Conservation (phyloP, 2,888 invertebrate species). For the Eristalinus aeneus region DNA sequence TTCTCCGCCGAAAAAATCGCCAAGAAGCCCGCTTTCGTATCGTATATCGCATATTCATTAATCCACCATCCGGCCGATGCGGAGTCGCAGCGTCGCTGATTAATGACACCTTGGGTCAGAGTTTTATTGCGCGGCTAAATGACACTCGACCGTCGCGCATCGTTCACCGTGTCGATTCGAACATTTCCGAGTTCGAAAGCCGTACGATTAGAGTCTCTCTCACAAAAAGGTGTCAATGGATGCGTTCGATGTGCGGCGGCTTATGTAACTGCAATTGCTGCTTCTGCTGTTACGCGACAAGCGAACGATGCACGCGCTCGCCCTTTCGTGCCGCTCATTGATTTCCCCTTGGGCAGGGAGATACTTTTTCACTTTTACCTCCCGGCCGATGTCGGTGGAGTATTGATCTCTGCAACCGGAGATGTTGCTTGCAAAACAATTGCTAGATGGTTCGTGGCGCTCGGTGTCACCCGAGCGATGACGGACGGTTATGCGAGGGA, state of each 20-base stretch:
- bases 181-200: constrained; percentile 4
- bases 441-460: background rate
- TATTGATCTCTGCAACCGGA: constrained; percentile 52
- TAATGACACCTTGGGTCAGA: constrained; percentile 35
- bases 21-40: constrained; percentile 17
- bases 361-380: constrained; percentile 66
- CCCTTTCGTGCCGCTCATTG: constrained; percentile 20
- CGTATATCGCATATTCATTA: constrained; percentile 30
- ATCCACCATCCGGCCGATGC: constrained; percentile 38
- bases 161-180: background rate
- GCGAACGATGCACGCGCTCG: background rate
- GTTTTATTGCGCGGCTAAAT: constrained; percentile 29
- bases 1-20: too few relatives aligned
- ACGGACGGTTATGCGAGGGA: constrained; percentile 50
- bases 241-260: constrained; percentile 2
- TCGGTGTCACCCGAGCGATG: background rate
- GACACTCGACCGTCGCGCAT: constrained; percentile 15
- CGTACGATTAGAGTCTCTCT: constrained; percentile 38
- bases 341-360: constrained; percentile 10
- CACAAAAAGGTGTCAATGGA: constrained; percentile 52
- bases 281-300: constrained; percentile 49
- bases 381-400: constrained; percentile 3
- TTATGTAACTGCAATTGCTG: constrained; percentile 34
- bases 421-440: constrained; percentile 23
- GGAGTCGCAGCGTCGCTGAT: constrained; percentile 26